Percentiles rank a stretch among this genome's conserved stretches.
Conservation (phyloP, 2,113 vertebrate genomes). For the Hemiprocne comata region DNA sequence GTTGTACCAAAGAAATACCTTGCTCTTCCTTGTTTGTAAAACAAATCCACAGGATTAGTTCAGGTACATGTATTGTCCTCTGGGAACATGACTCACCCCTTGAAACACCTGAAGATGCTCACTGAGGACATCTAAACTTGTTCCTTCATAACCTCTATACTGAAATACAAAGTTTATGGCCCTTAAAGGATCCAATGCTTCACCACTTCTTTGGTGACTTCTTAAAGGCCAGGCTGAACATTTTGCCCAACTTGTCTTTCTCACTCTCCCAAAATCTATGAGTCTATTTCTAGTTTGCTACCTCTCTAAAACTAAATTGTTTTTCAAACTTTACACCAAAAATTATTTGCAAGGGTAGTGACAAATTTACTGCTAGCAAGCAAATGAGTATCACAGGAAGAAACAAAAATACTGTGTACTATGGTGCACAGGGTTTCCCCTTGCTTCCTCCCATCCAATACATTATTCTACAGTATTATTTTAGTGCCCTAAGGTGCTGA, state of each 20-base stretch:
- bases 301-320: neutral
- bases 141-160: neutral
- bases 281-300: neutral
- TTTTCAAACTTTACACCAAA: neutral
- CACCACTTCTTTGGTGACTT: neutral
- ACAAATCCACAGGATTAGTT: neutral
- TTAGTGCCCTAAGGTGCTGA: neutral
- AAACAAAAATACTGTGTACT: neutral
- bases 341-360: neutral
- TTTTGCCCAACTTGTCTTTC: neutral
- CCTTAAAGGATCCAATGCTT: neutral
- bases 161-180: neutral
- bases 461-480: neutral
- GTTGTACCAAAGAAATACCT: neutral
- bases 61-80: neutral
- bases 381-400: neutral
- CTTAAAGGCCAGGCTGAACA: neutral
- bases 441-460: neutral
- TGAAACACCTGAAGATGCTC: neutral
- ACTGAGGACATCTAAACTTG: neutral
- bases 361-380: neutral
- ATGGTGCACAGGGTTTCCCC: neutral
- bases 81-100: rapidly evolving
- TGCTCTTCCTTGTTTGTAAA: neutral
- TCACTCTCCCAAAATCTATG: neutral